These are phyloP conservation scores for Choristoneura rosaceana DNA, from an alignment of 2,888 invertebrate species.

Conservation along the genomic window DNA sequence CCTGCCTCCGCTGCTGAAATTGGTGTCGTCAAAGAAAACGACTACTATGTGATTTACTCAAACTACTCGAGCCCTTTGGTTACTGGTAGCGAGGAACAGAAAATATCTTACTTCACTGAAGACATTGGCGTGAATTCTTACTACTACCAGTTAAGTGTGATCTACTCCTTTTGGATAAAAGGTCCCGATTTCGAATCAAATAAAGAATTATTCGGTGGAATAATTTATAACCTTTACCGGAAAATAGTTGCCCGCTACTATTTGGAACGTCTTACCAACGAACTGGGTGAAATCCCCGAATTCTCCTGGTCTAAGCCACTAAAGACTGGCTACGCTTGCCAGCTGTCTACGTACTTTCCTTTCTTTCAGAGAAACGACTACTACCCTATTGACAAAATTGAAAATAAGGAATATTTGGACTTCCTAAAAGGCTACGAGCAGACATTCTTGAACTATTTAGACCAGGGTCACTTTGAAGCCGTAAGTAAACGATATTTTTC, in stretches of 20 bases:
- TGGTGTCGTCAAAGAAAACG: constrained; percentile 71
- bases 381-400: too few species aligned
- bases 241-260: constrained; percentile 89
- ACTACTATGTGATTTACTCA: constrained; percentile 79
- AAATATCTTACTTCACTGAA: constrained; percentile 88
- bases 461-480: constrained; percentile 86
- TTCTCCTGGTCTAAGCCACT: constrained; percentile 85
- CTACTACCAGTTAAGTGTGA: too few species aligned
- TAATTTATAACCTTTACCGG: constrained; percentile 88
- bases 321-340: constrained; percentile 67
- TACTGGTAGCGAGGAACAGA: constrained; percentile 85
- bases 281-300: constrained; percentile 85
- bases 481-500: constrained; percentile 64
- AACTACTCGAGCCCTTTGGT: constrained; percentile 85
- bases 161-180: constrained; percentile 87
- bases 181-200: constrained; percentile 75
- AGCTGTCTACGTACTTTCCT: constrained; percentile 62
- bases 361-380: constrained; percentile 86
- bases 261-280: constrained; percentile 88
- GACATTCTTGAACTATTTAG: constrained; percentile 77
- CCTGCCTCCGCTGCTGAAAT: constrained; percentile 63
- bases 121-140: too few species aligned
- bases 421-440: too few species aligned
- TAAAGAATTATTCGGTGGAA: constrained; percentile 87
- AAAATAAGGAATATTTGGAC: too few species aligned